These are phyloP conservation scores for Anodontia alba DNA, from an alignment of 2,888 invertebrate species.

Conservation along the genomic window DNA sequence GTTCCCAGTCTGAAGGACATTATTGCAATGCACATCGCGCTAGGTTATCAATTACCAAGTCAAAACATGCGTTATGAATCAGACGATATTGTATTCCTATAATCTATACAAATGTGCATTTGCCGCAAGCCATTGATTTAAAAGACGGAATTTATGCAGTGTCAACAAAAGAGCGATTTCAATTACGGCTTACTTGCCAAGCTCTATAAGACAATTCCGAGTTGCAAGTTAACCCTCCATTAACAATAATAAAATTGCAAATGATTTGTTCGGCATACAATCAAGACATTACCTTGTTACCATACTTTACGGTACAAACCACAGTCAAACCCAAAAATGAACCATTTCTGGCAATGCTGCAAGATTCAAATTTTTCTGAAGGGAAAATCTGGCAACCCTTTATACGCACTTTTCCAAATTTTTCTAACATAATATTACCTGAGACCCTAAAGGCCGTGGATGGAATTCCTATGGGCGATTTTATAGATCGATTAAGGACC, in stretches of 20 bases:
- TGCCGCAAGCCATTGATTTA: background rate
- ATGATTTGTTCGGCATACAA: background rate
- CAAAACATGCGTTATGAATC: background rate
- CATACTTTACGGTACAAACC: background rate
- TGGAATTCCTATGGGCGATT: background rate
- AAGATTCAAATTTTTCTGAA: background rate
- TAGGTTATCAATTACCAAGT: background rate
- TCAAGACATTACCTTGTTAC: background rate
- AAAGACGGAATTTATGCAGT: background rate
- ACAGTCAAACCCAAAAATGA: background rate
- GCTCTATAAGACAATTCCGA: background rate
- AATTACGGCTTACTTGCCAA: background rate
- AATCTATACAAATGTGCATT: background rate
- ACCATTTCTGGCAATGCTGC: background rate
- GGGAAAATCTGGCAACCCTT: background rate
- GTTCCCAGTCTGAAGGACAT: background rate
- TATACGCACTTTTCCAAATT: background rate
- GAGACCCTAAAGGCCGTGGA: background rate
- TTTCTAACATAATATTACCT: background rate
- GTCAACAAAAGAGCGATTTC: background rate
- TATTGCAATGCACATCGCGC: background rate
- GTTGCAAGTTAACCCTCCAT: background rate
- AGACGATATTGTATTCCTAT: background rate
- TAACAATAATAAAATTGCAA: background rate
- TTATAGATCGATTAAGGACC: background rate